These are phyloP conservation scores for Hucho hucho DNA, from an alignment of 2,113 vertebrate genomes.

Conservation along the genomic window DNA sequence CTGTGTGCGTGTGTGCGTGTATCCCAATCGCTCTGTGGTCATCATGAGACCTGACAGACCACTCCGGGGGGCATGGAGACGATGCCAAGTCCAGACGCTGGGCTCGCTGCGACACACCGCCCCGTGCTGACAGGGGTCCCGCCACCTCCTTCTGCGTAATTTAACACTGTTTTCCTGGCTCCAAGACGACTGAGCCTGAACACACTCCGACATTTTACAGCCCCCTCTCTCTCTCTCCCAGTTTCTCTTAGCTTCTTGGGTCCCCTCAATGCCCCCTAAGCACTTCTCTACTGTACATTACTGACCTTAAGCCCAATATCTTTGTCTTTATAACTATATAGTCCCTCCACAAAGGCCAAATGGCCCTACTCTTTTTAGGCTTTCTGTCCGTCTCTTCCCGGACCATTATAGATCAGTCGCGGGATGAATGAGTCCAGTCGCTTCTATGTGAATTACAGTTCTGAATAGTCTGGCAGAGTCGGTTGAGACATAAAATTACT, in stretches of 20 bases:
- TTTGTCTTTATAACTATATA: no score
- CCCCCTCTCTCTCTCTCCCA: conserved; percentile 42
- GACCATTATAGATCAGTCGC: no score
- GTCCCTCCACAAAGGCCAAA: no score
- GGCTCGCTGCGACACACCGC: conserved; percentile 43
- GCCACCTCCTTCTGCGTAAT: conserved; percentile 75
- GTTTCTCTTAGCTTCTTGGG: background rate
- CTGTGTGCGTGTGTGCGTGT: conserved; percentile 28
- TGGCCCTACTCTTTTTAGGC: no score
- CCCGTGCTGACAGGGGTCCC: conserved; percentile 68
- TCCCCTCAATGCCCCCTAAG: no score
- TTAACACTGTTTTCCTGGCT: conserved; percentile 71
- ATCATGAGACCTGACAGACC: conserved; percentile 76
- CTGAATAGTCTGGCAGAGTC: no score
- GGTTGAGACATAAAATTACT: no score
- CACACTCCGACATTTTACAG: conserved; percentile 49
- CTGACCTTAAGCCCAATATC: no score
- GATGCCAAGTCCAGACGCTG: conserved; percentile 70
- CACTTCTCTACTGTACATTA: no score
- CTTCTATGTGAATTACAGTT: no score
- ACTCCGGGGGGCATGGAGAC: conserved; percentile 67
- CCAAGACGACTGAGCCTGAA: conserved; percentile 43
- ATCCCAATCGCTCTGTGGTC: conserved; percentile 9
- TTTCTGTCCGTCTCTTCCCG: no score
- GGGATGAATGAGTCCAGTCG: no score